Conservation (phyloP, 1,140 invertebrate species). For the Macrostomum lignano region DNA sequence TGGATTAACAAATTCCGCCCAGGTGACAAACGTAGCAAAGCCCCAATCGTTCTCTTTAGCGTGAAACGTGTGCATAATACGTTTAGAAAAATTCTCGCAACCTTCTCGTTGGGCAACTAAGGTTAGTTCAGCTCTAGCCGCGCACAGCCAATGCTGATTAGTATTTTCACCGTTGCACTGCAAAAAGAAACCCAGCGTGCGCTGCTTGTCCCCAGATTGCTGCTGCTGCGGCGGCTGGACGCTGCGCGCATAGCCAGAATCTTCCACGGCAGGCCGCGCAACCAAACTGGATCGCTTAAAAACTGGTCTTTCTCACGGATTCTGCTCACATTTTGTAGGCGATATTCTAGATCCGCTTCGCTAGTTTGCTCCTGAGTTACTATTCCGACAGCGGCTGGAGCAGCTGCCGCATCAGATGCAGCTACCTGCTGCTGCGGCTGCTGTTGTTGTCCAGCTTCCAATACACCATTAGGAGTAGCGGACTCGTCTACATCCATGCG, state of each 20-base stretch:
- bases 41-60: constrained; percentile 97
- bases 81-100: neutral
- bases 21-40: constrained; percentile 74
- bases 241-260: constrained; percentile 2
- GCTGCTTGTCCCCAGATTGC: constrained; percentile 19
- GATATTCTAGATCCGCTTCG: too few species aligned
- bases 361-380: too few species aligned
- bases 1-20: constrained; percentile 70
- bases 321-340: too few species aligned
- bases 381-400: too few species aligned
- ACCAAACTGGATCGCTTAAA: constrained; percentile 1
- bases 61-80: constrained; percentile 48
- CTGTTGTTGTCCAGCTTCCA: too few species aligned
- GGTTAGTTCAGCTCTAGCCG: constrained; percentile 58
- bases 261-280: constrained; percentile 5
- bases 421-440: too few species aligned
- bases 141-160: constrained; percentile 62
- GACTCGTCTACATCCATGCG: too few species aligned
- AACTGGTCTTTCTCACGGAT: too few species aligned
- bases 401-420: too few species aligned
- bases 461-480: too few species aligned
- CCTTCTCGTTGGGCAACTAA: constrained; percentile 28
- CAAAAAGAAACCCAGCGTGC: constrained; percentile 28
- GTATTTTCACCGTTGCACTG: constrained; percentile 30
- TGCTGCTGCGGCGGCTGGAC: neutral